Conservation (phyloP, 2,888 invertebrate species). For the Platypus cylindrus region DNA sequence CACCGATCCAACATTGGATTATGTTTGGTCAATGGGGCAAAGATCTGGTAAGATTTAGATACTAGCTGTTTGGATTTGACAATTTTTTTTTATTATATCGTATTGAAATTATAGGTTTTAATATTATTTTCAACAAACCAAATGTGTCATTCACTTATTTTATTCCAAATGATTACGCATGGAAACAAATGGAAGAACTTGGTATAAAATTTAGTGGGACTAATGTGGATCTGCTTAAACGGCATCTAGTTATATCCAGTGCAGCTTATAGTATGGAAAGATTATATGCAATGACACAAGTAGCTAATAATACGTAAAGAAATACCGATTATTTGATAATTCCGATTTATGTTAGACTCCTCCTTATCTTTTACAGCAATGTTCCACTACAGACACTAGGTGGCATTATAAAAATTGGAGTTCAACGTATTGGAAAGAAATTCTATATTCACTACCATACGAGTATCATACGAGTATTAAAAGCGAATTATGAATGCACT, state of each 20-base stretch:
- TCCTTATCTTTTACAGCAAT: conserved; percentile 5
- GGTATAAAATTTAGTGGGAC: conserved; percentile 26
- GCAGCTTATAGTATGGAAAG: conserved; percentile 62
- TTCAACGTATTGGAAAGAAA: conserved; percentile 18
- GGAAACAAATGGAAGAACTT: conserved; percentile 41
- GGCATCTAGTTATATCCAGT: conserved; percentile 72
- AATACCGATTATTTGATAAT: conserved; percentile 8
- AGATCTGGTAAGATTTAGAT: conserved; percentile 37
- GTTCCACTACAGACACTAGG: conserved; percentile 15
- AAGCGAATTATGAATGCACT: conserved; percentile 85
- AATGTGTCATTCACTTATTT: conserved; percentile 73
- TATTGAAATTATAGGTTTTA: conserved; percentile 39
- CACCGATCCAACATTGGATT: conserved; percentile 71
- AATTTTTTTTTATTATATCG: conserved; percentile 1
- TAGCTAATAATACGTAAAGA: conserved; percentile 18
- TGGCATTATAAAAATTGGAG: conserved; percentile 20
- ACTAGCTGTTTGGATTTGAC: neutral
- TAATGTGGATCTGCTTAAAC: conserved; percentile 67
- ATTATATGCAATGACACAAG: conserved; percentile 26
- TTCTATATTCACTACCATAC: conserved; percentile 34
- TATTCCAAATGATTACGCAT: conserved; percentile 76
- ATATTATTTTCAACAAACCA: conserved; percentile 51
- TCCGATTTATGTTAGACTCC: neutral
- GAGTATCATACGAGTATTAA: conserved; percentile 63
- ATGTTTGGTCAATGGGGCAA: conserved; percentile 61